Evolutionary conservation across 2,797 vertebrate genomes (phyloP).

Genomic region (Cirrhinus mrigala): DNA sequence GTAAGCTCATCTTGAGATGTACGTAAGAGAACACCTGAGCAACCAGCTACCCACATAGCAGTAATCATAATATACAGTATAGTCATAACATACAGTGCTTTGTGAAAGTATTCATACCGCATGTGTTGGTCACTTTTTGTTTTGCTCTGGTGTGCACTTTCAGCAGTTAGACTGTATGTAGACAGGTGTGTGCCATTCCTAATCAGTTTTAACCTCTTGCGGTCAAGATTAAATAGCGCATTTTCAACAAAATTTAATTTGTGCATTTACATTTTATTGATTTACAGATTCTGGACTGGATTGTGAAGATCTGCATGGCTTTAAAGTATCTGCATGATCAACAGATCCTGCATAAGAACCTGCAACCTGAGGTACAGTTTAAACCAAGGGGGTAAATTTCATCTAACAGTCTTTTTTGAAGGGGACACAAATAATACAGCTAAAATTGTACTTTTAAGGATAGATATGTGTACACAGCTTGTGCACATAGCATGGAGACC

Average conservation of each 20-base stretch:
- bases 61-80: too few species aligned
- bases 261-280: neutral
- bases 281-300: constrained; percentile 30
- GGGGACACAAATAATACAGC: too few species aligned
- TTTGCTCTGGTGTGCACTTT: neutral
- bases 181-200: neutral
- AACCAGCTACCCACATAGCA: too few species aligned
- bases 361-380: neutral
- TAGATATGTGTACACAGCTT: too few species aligned
- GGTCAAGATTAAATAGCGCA: neutral
- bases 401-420: too few species aligned
- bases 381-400: too few species aligned
- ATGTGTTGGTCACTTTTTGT: neutral
- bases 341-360: constrained; percentile 1
- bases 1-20: neutral
- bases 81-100: too few species aligned
- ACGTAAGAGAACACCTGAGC: neutral
- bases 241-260: neutral
- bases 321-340: constrained; percentile 9
- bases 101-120: neutral
- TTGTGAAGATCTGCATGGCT: constrained; percentile 9
- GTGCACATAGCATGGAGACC: too few species aligned
- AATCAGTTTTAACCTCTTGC: neutral
- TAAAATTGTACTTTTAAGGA: too few species aligned
- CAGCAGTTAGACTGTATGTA: neutral